Conservation (phyloP, 2,797 vertebrate genomes). For the Epinephelus malabaricus region DNA sequence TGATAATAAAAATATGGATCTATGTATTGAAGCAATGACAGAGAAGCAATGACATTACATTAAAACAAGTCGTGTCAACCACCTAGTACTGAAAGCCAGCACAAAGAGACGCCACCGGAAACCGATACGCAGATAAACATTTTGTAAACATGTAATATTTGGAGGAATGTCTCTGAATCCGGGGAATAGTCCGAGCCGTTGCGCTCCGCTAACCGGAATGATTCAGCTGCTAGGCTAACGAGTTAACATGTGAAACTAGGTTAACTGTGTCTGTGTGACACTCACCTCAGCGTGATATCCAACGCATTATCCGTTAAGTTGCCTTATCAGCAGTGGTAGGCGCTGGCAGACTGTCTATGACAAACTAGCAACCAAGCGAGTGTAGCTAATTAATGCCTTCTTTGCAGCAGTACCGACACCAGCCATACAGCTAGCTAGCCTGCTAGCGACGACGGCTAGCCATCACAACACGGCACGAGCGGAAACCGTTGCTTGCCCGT, state of each 20-base stretch:
- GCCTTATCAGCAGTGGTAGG: background rate
- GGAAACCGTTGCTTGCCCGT: slow-evolving; percentile 68
- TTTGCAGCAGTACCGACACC: slow-evolving; percentile 59
- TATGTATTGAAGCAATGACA: background rate
- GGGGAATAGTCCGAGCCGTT: slow-evolving; percentile 66
- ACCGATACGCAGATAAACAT: background rate
- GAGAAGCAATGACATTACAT: slow-evolving; percentile 23
- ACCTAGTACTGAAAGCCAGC: rapidly evolving
- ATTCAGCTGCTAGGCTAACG: slow-evolving; percentile 63
- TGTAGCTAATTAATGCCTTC: slow-evolving; percentile 68
- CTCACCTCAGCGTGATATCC: slow-evolving; percentile 64
- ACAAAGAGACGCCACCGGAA: background rate
- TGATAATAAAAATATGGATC: slow-evolving; percentile 44
- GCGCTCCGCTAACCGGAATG: slow-evolving; percentile 57
- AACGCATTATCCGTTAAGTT: slow-evolving; percentile 14
- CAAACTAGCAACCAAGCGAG: slow-evolving; percentile 31
- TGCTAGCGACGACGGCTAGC: slow-evolving; percentile 71
- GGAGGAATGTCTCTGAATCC: slow-evolving; percentile 63
- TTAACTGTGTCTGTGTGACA: slow-evolving; percentile 55
- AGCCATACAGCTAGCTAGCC: slow-evolving; percentile 64
- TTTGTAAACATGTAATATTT: slow-evolving; percentile 51
- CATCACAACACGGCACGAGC: slow-evolving; percentile 73
- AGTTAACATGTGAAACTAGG: slow-evolving; percentile 57
- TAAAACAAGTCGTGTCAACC: background rate
- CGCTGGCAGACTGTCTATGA: slow-evolving; percentile 7